Evolutionary conservation across 2,888 invertebrate genomes (phyloP).

Genomic region (Chrysomela aeneicollis): DNA sequence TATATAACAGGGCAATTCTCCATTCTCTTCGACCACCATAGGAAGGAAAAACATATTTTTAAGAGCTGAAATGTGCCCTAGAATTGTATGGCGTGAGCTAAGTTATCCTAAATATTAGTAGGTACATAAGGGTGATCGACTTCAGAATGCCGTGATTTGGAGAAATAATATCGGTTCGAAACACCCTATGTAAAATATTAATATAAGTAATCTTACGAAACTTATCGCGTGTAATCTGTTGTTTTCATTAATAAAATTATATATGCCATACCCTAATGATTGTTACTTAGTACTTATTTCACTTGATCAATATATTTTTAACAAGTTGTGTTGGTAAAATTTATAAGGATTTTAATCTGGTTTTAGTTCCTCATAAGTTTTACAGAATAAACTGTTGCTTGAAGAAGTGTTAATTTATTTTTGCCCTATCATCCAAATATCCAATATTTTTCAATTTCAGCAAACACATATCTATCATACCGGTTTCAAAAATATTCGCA

Average conservation of each 20-base stretch:
- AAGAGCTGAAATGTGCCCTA: conserved; percentile 38
- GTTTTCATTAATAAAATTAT: conserved; percentile 30
- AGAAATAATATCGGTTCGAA: not conserved
- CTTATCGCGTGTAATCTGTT: conserved; percentile 27
- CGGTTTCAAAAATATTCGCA: too few relatives aligned
- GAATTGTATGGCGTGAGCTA: conserved; percentile 27
- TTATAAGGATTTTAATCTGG: conserved; percentile 46
- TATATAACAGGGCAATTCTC: conserved; percentile 60
- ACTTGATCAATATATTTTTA: conserved; percentile 34
- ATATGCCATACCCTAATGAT: conserved; percentile 39
- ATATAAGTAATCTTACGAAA: conserved; percentile 27
- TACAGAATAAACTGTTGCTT: conserved; percentile 55
- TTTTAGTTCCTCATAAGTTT: conserved; percentile 58
- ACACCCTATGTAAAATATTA: conserved; percentile 23
- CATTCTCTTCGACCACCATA: conserved; percentile 52
- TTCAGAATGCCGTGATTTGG: not conserved
- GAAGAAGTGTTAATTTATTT: conserved; percentile 36
- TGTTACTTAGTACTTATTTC: conserved; percentile 55
- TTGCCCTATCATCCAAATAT: conserved; percentile 7
- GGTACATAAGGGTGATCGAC: conserved; percentile 17
- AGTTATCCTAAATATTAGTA: conserved; percentile 19
- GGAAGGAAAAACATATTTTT: conserved; percentile 29
- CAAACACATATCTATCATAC: too few relatives aligned
- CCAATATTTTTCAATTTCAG: too few relatives aligned
- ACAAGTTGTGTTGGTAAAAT: conserved; percentile 42